These are phyloP conservation scores for Coranthus polyacanthus DNA, from an alignment of 2,797 vertebrate genomes.

Conservation along the genomic window DNA sequence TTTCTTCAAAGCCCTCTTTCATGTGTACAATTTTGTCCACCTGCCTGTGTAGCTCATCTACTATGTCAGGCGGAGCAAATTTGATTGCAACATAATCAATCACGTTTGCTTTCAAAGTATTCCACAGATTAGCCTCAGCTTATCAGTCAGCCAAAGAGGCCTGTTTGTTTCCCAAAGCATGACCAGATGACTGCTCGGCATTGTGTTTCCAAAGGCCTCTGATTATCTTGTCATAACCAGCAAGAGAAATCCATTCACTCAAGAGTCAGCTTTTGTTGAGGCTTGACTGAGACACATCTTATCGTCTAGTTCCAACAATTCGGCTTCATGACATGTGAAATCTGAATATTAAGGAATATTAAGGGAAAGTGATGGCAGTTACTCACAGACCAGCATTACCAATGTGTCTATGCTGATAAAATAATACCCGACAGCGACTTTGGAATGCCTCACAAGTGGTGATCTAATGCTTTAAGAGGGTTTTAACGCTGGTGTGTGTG, in stretches of 20 bases:
- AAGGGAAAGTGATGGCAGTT: constrained; percentile 10
- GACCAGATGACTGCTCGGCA: constrained; percentile 44
- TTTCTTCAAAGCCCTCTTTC: constrained; percentile 26
- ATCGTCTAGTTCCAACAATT: constrained; percentile 38
- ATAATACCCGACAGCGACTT: constrained; percentile 38
- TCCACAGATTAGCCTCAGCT: constrained; percentile 39
- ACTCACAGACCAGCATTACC: constrained; percentile 19
- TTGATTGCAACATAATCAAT: constrained; percentile 44
- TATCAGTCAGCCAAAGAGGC: constrained; percentile 39
- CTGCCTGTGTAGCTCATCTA: constrained; percentile 22
- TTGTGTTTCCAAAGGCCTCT: constrained; percentile 47
- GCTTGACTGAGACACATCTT: constrained; percentile 52
- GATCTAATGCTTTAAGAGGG: constrained; percentile 38
- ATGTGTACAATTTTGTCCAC: constrained; percentile 7
- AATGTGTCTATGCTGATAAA: constrained; percentile 50
- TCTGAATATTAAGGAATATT: constrained; percentile 44
- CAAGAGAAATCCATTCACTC: constrained; percentile 51
- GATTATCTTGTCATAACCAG: constrained; percentile 62
- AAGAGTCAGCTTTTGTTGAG: constrained; percentile 50
- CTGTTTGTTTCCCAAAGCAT: constrained; percentile 42
- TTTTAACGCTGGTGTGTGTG: constrained; percentile 29
- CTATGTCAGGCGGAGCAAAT: constrained; percentile 2
- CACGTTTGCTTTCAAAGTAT: constrained; percentile 45
- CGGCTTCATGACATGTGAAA: constrained; percentile 40
- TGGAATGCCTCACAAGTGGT: constrained; percentile 32